Conservation (phyloP, 2,888 invertebrate genomes). For the Agrochola litura region DNA sequence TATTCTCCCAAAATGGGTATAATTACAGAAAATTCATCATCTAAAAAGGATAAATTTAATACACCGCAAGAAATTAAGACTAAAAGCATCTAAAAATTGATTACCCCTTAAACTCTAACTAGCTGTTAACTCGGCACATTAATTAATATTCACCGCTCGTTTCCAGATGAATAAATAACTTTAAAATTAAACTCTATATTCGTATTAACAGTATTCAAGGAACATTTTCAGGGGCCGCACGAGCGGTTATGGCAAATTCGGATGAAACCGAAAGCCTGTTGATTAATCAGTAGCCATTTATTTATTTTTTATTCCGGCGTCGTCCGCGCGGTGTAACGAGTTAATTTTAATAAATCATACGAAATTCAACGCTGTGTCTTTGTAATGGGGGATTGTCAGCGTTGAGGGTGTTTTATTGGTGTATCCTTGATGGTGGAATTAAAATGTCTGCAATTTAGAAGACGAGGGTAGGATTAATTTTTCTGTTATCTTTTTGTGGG, state of each 20-base stretch:
- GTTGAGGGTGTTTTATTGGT: slow-evolving; percentile 50
- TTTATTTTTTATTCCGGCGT: slow-evolving; percentile 57
- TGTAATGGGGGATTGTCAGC: slow-evolving; percentile 48
- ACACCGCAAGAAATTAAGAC: slow-evolving; percentile 1
- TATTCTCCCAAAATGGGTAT: not conserved
- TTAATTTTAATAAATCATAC: slow-evolving; percentile 68
- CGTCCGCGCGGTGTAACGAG: slow-evolving; percentile 53
- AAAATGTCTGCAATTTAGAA: slow-evolving; percentile 50
- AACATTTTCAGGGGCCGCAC: slow-evolving; percentile 44
- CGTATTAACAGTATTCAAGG: slow-evolving; percentile 51
- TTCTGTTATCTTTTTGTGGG: slow-evolving; percentile 39
- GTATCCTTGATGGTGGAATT: slow-evolving; percentile 55
- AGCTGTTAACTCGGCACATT: slow-evolving; percentile 49
- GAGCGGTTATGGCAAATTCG: slow-evolving; percentile 49
- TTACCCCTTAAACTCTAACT: slow-evolving; percentile 40
- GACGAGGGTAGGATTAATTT: slow-evolving; percentile 39
- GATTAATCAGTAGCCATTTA: slow-evolving; percentile 65
- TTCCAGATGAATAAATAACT: slow-evolving; percentile 56
- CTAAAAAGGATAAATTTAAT: slow-evolving; percentile 2
- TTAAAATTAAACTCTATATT: slow-evolving; percentile 59
- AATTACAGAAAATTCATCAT: slow-evolving; percentile 8
- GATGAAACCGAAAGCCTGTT: slow-evolving; percentile 58
- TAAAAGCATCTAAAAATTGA: slow-evolving; percentile 47
- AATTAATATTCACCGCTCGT: slow-evolving; percentile 56
- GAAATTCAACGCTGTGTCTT: slow-evolving; percentile 54